Evolutionary conservation across 2,888 invertebrate genomes (phyloP).

Genomic region (Pyrochroa serraticornis): DNA sequence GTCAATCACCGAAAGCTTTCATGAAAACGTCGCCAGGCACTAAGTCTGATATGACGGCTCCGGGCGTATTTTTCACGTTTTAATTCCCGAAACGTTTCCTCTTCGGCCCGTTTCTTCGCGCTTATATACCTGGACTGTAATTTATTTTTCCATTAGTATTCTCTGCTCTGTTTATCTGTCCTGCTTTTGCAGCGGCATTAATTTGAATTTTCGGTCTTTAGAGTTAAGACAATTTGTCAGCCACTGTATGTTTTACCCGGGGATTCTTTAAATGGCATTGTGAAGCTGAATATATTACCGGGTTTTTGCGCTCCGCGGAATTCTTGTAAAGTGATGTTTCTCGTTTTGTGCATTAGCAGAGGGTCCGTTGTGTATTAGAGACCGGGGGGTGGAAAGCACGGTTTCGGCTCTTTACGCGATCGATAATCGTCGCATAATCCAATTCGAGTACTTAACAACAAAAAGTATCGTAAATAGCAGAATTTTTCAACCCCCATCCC

Average conservation of each 20-base stretch:
- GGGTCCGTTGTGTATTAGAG: too few relatives aligned
- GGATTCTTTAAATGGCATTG: slow-evolving; percentile 33
- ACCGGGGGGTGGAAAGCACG: too few relatives aligned
- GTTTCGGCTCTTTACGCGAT: too few relatives aligned
- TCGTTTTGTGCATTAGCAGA: background rate
- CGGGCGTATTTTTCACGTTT: slow-evolving; percentile 29
- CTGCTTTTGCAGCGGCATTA: slow-evolving; percentile 31
- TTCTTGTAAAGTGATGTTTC: slow-evolving; percentile 32
- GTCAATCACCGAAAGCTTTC: slow-evolving; percentile 32
- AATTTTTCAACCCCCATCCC: too few relatives aligned
- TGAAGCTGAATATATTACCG: slow-evolving; percentile 32
- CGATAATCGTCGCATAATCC: too few relatives aligned
- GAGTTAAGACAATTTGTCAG: slow-evolving; percentile 38
- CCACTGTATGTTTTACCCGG: slow-evolving; percentile 30
- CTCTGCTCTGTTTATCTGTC: slow-evolving; percentile 33
- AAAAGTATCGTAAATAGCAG: too few relatives aligned
- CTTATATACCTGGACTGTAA: slow-evolving; percentile 32
- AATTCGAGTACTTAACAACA: too few relatives aligned
- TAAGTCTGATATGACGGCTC: slow-evolving; percentile 18
- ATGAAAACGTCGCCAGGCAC: slow-evolving; percentile 15
- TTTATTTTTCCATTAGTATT: slow-evolving; percentile 43
- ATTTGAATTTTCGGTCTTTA: slow-evolving; percentile 40
- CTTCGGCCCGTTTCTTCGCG: slow-evolving; percentile 22
- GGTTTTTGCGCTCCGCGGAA: slow-evolving; percentile 27
- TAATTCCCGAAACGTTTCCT: slow-evolving; percentile 32